A percentile compares a stretch with the other conserved stretches of the same genome.
These are phyloP conservation scores for Xenopus tropicalis DNA, from an alignment of 2,113 vertebrate species.

Conservation along the genomic window UCB_Xtro_10.0 CM004450.2:96409001-96409500, in stretches of 20 bases:
- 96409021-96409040: slow-evolving; percentile 93
- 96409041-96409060: slow-evolving; percentile 67
- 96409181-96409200: too few species aligned
- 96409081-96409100: too few species aligned
- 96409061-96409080: too few species aligned
- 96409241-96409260: neutral
- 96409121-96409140: too few species aligned
- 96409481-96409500: too few species aligned
- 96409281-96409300: slow-evolving; percentile 8
- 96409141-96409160: too few species aligned
- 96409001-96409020: slow-evolving; percentile 92
- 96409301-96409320: slow-evolving; percentile 10
- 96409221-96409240: neutral
- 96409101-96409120: too few species aligned
- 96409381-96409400: slow-evolving; percentile 97
- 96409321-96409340: slow-evolving; percentile 9
- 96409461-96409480: too few species aligned
- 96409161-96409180: too few species aligned
- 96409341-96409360: too few species aligned
- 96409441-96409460: slow-evolving; percentile 71
- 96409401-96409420: slow-evolving; percentile 97
- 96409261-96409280: neutral
- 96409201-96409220: too few species aligned
- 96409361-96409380: slow-evolving; percentile 77
- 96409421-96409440: slow-evolving; percentile 93